Evolutionary conservation across 2,113 vertebrate genomes (phyloP).

Genomic region (Mirounga angustirostris): DNA sequence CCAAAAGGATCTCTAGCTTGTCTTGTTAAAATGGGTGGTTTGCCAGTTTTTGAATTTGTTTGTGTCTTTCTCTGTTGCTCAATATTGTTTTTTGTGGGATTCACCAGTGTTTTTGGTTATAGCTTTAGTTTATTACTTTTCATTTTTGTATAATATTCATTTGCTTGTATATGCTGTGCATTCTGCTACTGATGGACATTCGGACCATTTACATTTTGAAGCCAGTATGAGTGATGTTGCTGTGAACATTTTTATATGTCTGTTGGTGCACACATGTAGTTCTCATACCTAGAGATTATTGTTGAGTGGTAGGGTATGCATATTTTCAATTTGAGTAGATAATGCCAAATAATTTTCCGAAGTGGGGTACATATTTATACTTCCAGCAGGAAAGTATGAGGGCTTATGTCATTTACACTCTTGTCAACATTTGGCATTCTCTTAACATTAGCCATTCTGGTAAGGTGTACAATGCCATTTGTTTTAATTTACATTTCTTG

Average conservation of each 20-base stretch:
- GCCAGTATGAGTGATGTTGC: neutral
- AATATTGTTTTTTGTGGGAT: neutral
- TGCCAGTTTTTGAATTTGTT: neutral
- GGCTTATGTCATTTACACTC: neutral
- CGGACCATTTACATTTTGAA: slow-evolving; percentile 11
- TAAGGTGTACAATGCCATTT: neutral
- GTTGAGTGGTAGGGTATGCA: neutral
- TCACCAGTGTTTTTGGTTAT: neutral
- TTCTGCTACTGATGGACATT: neutral
- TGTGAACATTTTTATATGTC: neutral
- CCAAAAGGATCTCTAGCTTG: neutral
- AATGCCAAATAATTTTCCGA: neutral
- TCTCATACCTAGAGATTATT: slow-evolving; percentile 8
- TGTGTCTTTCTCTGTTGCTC: neutral
- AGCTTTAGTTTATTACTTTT: slow-evolving; percentile 22
- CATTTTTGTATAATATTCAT: neutral
- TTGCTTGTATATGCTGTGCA: neutral
- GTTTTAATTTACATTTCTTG: slow-evolving; percentile 47
- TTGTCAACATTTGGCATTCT: neutral
- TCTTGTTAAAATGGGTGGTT: neutral
- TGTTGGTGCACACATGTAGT: neutral
- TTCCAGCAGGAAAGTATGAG: neutral
- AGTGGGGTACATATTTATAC: neutral
- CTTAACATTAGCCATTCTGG: neutral
- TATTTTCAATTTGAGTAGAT: neutral